Percentiles rank a stretch among this genome's conserved stretches.
phyloP scores from a whole-genome alignment of 2,797 vertebrate genomes.

The Zenarchopterus dispar region DNA sequence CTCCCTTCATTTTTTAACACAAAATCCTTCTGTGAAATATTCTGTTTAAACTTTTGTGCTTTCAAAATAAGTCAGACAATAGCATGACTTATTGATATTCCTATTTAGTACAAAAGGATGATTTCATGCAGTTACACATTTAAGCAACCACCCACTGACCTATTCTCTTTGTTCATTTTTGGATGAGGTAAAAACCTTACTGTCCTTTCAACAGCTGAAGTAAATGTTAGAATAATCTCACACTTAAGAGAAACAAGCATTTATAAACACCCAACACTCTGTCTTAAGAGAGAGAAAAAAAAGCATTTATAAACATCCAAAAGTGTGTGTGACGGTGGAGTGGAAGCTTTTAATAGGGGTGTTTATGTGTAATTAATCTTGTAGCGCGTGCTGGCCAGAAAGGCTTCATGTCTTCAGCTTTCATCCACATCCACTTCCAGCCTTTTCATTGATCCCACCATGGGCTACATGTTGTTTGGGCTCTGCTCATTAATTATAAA shows the following conservation, averaged over 20 bases:
- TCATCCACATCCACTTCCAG: conserved; percentile 63
- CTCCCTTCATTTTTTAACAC: conserved; percentile 2
- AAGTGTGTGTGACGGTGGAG: conserved; percentile 61
- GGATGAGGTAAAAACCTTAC: conserved; percentile 60
- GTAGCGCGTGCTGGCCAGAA: conserved; percentile 58
- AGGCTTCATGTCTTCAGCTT: conserved; percentile 70
- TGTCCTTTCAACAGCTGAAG: conserved; percentile 54
- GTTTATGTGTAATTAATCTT: conserved; percentile 78
- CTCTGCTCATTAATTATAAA: conserved; percentile 84
- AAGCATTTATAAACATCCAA: conserved; percentile 34
- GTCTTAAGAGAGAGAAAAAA: conserved; percentile 36
- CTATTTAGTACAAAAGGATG: conserved; percentile 49
- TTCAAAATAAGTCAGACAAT: conserved; percentile 61
- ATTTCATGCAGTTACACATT: conserved; percentile 38
- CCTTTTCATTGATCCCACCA: conserved; percentile 77
- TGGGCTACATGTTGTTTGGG: conserved; percentile 71
- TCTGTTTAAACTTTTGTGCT: conserved; percentile 37
- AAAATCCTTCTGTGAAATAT: conserved; percentile 26
- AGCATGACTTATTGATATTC: conserved; percentile 54
- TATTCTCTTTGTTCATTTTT: conserved; percentile 71
- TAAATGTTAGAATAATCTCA: conserved; percentile 33
- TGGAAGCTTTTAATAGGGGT: conserved; percentile 64
- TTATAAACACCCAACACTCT: conserved; percentile 67
- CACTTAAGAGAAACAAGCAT: conserved; percentile 48
- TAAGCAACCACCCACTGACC: conserved; percentile 55